phyloP scores from a whole-genome alignment of 2,888 invertebrate genomes.

The Bursaphelenchus okinawaensis region DNA sequence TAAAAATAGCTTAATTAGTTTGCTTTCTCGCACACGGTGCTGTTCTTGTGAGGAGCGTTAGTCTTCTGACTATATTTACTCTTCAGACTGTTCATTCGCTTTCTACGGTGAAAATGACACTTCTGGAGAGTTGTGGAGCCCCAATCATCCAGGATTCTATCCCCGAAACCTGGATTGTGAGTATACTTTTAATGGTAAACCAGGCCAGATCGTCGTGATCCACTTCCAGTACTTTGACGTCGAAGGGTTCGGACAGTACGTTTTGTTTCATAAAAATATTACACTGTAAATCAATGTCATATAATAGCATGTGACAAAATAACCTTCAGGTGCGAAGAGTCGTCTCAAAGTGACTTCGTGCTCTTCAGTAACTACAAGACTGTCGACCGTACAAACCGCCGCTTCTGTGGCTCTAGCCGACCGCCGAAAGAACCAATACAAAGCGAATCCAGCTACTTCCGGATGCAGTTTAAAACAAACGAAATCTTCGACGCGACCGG shows the following conservation, averaged over 20 bases:
- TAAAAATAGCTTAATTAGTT: too few species aligned
- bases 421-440: slow-evolving; percentile 57
- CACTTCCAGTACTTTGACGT: slow-evolving; percentile 86
- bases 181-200: slow-evolving; percentile 76
- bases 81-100: slow-evolving; percentile 71
- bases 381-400: slow-evolving; percentile 78
- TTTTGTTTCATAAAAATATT: neutral
- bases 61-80: neutral
- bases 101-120: slow-evolving; percentile 76
- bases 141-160: slow-evolving; percentile 80
- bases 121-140: slow-evolving; percentile 77
- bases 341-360: slow-evolving; percentile 87
- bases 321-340: slow-evolving; percentile 80
- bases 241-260: slow-evolving; percentile 70
- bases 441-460: slow-evolving; percentile 85
- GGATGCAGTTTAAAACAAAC: slow-evolving; percentile 88
- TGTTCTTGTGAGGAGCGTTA: too few species aligned
- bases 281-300: too few species aligned
- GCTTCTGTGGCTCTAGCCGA: slow-evolving; percentile 71
- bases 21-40: too few species aligned
- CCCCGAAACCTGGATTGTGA: slow-evolving; percentile 82
- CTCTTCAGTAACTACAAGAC: slow-evolving; percentile 91
- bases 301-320: too few species aligned
- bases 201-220: slow-evolving; percentile 63
- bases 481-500: slow-evolving; percentile 87